Percentiles rank a stretch among this genome's conserved stretches.
Conservation (phyloP, 1,140 invertebrate species). For the Chymomyza costata region DNA sequence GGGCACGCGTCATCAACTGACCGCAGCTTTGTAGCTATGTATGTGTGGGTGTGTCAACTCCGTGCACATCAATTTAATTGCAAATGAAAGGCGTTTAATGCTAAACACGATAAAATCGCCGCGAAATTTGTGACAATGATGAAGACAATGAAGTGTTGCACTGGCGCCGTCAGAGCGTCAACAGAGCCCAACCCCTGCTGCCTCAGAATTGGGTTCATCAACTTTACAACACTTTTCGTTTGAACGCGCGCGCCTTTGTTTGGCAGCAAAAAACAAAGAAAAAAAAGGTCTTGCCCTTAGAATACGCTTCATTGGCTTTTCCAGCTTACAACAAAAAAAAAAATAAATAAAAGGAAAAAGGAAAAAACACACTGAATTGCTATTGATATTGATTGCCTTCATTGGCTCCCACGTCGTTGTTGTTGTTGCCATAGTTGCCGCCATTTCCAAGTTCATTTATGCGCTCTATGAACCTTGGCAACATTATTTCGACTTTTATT, state of each 20-base stretch:
- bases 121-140: constrained; percentile 66
- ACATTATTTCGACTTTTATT: constrained; percentile 68
- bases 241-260: constrained; percentile 53
- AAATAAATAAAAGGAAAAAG: too few species aligned
- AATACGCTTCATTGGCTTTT: constrained; percentile 60
- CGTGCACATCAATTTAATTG: constrained; percentile 51
- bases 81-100: constrained; percentile 69
- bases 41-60: constrained; percentile 7
- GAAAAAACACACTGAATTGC: constrained; percentile 65
- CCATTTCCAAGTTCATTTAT: constrained; percentile 64
- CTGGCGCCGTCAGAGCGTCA: constrained; percentile 18
- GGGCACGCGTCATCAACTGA: constrained; percentile 58
- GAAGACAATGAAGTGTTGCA: constrained; percentile 62
- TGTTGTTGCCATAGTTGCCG: constrained; percentile 15
- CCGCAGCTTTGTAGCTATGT: constrained; percentile 36
- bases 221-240: too few species aligned
- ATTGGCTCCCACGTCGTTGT: constrained; percentile 34
- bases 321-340: too few species aligned
- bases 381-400: constrained; percentile 72
- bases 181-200: too few species aligned
- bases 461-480: constrained; percentile 67
- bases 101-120: constrained; percentile 58
- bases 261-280: background rate
- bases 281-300: constrained; percentile 51
- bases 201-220: constrained; percentile 62